Evolutionary conservation across 2,113 vertebrate genomes (phyloP), one percentile per base, ranked within the genome.

Genomic region (Anolis sagrei): DNA sequence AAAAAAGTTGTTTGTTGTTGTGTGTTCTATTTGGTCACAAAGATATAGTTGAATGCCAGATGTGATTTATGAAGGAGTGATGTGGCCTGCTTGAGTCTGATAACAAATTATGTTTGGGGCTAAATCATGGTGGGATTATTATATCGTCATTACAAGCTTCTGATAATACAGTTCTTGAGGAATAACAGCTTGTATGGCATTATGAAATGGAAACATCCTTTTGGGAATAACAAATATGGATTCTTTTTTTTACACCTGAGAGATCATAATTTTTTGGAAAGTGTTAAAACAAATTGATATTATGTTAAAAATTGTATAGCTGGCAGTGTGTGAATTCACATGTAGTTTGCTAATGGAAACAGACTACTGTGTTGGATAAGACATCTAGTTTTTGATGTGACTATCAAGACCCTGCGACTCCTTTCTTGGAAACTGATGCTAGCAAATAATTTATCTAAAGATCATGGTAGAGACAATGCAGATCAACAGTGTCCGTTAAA

Each of bases 261-360:
- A 79, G 8, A 29, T 94, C 79, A 1, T 21, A 62, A 82, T 32
- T 49, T 76, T 85, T 89, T 81, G 79, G 89, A 68, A 19, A 7
- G 18, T 79, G 5, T 79, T 34, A 61, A 9, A 82, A 70, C 74
- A 90, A 77, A 23, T 29, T 51, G 68, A 61, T n/a, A 25, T 62
- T 72, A 62, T 7, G 54, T 86, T 74, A 62, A 66, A 74, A 86
- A 79, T 76, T 39, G 48, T 39, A 73, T 36, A 76, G 29, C 49
- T 74, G 69, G 73, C 79, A 11, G n/a, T 79, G 29, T 69, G n/a
- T 85, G 44, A 27, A 72, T 61, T 72, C n/a, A 73, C 27, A 48
- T 64, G n/a, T 75, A 27, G 9, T 5, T 48, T 23, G 1, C 4
- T 81, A 27, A n/a, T 39, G 39, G 51, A 79, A 27, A 48, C 49